Conservation (phyloP, 2,888 invertebrate genomes). For the Meiosimyza platycephala region DNA sequence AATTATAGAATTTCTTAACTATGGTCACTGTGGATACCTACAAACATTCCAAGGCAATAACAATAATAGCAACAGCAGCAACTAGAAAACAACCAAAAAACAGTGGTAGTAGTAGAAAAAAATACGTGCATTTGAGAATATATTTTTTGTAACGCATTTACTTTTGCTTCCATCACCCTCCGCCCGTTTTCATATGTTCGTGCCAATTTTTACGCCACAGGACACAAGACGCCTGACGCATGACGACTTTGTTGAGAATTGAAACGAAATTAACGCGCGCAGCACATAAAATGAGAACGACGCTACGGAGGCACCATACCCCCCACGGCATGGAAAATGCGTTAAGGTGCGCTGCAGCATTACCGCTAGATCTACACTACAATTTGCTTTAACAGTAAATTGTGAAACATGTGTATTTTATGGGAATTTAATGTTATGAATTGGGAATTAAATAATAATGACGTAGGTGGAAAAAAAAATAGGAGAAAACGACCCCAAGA, state of each 20-base stretch:
- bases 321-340: neutral
- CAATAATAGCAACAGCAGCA: neutral
- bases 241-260: constrained; percentile 30
- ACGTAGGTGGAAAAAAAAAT: neutral
- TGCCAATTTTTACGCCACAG: constrained; percentile 1
- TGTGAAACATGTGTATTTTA: constrained; percentile 25
- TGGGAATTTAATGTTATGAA: constrained; percentile 14
- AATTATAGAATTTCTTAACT: constrained; percentile 24
- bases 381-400: constrained; percentile 9
- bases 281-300: constrained; percentile 9
- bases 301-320: neutral
- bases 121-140: no score
- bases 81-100: constrained; percentile 9
- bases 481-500: neutral
- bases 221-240: constrained; percentile 22
- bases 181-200: neutral
- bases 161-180: neutral
- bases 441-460: constrained; percentile 24
- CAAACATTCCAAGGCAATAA: neutral
- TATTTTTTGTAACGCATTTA: no score
- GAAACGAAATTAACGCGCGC: constrained; percentile 34
- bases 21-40: constrained; percentile 21
- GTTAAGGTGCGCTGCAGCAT: neutral
- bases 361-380: neutral
- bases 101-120: no score